phyloP scores from a whole-genome alignment of 2,797 vertebrate genomes.

The Macrochelys suwanniensis region DNA sequence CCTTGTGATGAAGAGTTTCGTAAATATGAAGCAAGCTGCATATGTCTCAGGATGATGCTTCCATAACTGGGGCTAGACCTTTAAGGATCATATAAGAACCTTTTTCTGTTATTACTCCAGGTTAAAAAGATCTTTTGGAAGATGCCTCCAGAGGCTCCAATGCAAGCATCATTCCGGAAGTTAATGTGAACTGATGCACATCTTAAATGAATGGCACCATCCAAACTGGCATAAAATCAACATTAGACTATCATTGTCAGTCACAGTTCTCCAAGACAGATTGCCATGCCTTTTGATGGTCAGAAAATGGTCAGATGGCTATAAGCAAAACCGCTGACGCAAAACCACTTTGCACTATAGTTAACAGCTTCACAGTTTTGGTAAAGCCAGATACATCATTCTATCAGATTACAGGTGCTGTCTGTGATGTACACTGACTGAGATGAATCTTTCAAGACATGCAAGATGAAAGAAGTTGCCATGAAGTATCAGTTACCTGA shows the following conservation, averaged over 20 bases:
- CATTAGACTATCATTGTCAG: neutral
- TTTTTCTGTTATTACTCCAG: neutral
- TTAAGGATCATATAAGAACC: neutral
- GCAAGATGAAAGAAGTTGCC: too few species aligned
- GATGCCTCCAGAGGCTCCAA: neutral
- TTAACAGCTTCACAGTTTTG: too few species aligned
- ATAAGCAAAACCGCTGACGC: too few species aligned
- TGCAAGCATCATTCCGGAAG: neutral
- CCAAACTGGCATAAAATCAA: neutral
- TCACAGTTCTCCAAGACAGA: too few species aligned
- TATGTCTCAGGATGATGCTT: neutral
- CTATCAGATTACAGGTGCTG: too few species aligned
- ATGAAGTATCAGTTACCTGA: too few species aligned
- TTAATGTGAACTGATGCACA: neutral
- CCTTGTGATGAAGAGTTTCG: neutral
- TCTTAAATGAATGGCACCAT: neutral
- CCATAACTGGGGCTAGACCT: neutral
- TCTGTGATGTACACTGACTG: too few species aligned
- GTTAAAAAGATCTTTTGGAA: neutral
- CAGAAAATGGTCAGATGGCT: too few species aligned
- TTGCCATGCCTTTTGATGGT: too few species aligned
- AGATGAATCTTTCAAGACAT: too few species aligned
- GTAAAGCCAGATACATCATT: too few species aligned
- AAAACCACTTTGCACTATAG: too few species aligned
- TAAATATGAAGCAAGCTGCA: neutral